Percentiles rank a stretch among this genome's conserved stretches.
Evolutionary conservation across 2,888 invertebrate species (phyloP).

Genomic region (Phorcus lineatus): DNA sequence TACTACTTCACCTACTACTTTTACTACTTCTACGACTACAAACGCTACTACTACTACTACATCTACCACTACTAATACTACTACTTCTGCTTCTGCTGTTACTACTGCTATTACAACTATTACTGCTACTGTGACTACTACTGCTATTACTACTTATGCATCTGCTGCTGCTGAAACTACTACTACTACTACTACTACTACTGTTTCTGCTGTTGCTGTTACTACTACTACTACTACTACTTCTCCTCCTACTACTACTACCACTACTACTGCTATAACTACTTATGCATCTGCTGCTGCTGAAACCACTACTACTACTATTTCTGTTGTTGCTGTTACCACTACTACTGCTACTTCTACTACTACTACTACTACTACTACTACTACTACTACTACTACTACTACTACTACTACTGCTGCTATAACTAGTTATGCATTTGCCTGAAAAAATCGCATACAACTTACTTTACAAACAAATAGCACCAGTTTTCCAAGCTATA

Average conservation of each 20-base stretch:
- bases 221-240: background rate
- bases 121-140: too few relatives aligned
- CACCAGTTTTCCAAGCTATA: too few relatives aligned
- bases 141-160: background rate
- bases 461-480: too few relatives aligned
- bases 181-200: conserved; percentile 6
- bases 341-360: background rate
- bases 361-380: background rate
- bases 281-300: background rate
- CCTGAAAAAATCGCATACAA: background rate
- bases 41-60: too few relatives aligned
- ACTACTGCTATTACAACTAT: too few relatives aligned
- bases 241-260: too few relatives aligned
- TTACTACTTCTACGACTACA: too few relatives aligned
- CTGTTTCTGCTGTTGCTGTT: background rate
- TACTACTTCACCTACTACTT: too few relatives aligned
- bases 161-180: background rate
- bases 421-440: background rate
- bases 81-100: too few relatives aligned
- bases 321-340: background rate
- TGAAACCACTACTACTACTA: background rate
- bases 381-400: background rate
- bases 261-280: too few relatives aligned
- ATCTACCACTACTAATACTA: too few relatives aligned
- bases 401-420: background rate